Evolutionary conservation across 2,113 vertebrate species (phyloP), one percentile per base, ranked within the genome.

Genomic region (Callithrix jacchus): DNA sequence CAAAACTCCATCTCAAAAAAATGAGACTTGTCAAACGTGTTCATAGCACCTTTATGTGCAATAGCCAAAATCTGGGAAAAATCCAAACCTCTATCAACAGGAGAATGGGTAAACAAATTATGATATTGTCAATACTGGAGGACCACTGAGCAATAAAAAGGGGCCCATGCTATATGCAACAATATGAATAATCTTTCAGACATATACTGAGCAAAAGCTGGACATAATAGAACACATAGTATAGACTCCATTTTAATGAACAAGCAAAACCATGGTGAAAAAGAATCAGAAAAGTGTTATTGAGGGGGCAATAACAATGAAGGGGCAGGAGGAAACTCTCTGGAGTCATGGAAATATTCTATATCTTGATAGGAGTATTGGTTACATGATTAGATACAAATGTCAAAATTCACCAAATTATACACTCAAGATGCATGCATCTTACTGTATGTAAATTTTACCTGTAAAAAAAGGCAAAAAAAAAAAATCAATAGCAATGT

Each of bases 361-460:
- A 13, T 81, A 86, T 81, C 40, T 80, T 92, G 27, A 70, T 25
- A 83, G 42, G 27, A 2, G 9, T 92, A 25, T 16, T 27, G 45
- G 35, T 47, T 94, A 95, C 23, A 89, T 49, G 8, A 42, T 56
- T 89, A n/a, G 14, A 92, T 64, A 64, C 30, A 79, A 3, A 61
- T 71, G 61, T 83, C 32, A 87, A 93, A 92, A 92, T 84, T 94
- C 71, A 79, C 18, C n/a, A 13, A 82, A 86, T 16, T 88, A 52
- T 25, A 87, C 7, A 83, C 20, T 80, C 91, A 82, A 54, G 12
- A 77, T 77, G 9, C 32, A 3, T 80, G 35, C 14, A 70, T 61
- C 83, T 87, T 11, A 76, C 2, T 64, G 11, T 45, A 58, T 17
- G 13, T 74, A 66, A 82, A 73, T 74, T 87, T 82, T 64, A 49